Evolutionary conservation across 2,888 invertebrate species (phyloP).

Genomic region (Epinotia bilunana): DNA sequence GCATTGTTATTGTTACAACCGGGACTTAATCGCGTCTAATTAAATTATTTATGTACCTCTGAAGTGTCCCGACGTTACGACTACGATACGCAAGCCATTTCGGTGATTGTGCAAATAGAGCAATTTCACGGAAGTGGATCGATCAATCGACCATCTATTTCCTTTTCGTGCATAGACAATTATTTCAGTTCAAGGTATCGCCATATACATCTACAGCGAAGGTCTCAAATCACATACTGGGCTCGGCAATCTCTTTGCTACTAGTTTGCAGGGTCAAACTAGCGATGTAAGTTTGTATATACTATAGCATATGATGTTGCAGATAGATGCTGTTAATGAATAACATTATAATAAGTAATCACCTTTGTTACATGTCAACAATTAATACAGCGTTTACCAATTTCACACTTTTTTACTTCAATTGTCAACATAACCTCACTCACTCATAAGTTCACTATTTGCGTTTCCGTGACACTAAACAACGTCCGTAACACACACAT

Average conservation of each 20-base stretch:
- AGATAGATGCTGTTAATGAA: conserved; percentile 18
- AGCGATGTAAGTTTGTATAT: conserved; percentile 47
- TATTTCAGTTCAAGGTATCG: conserved; percentile 39
- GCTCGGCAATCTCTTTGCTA: conserved; percentile 55
- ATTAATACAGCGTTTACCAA: conserved; percentile 27
- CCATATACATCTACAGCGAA: conserved; percentile 34
- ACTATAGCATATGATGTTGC: not conserved
- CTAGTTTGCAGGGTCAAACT: conserved; percentile 53
- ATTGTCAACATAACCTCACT: conserved; percentile 77
- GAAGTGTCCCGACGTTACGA: not conserved
- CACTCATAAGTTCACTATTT: conserved; percentile 53
- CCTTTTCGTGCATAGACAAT: conserved; percentile 41
- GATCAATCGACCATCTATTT: conserved; percentile 30
- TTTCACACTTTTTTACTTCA: conserved; percentile 52
- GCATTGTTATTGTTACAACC: no score
- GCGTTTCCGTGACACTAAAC: conserved; percentile 31
- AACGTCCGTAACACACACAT: conserved; percentile 49
- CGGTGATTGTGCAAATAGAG: conserved; percentile 33
- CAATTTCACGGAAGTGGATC: conserved; percentile 36
- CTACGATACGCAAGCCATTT: not conserved
- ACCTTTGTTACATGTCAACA: conserved; percentile 39
- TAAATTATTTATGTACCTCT: no score
- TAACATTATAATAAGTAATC: conserved; percentile 25
- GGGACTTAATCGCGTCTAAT: no score
- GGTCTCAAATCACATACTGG: conserved; percentile 52